Percentiles rank a stretch among this genome's conserved stretches.
These are phyloP conservation scores for Odobenus rosmarus DNA, from an alignment of 2,113 vertebrate genomes.

Conservation along the genomic window DNA sequence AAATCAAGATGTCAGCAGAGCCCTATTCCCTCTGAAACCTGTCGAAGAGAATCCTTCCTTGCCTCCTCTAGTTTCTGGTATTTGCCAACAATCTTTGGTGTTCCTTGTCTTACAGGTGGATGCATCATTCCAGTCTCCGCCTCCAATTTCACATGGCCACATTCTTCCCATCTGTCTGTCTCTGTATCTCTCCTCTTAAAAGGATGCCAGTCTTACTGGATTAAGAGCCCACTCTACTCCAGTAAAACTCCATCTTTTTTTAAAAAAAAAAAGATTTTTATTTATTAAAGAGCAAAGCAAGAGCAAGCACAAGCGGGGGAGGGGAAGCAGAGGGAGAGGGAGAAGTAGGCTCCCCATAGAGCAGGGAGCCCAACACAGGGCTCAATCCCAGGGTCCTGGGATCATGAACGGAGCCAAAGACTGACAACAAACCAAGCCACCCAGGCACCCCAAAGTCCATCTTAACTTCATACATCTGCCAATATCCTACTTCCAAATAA, in stretches of 20 bases:
- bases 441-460: background rate
- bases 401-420: background rate
- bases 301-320: background rate
- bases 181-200: background rate
- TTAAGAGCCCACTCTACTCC: background rate
- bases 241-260: background rate
- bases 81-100: background rate
- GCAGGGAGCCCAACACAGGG: background rate
- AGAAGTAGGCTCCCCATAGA: background rate
- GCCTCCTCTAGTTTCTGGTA: background rate
- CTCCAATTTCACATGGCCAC: background rate
- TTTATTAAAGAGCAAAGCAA: background rate
- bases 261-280: background rate
- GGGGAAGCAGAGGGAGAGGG: background rate
- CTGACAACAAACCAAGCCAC: background rate
- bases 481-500: background rate
- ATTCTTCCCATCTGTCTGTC: background rate
- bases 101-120: background rate
- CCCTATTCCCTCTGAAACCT: background rate
- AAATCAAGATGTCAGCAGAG: background rate
- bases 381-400: background rate
- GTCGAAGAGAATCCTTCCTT: background rate
- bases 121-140: background rate
- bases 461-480: background rate
- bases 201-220: background rate